Percentiles rank a stretch among this genome's conserved stretches.
Evolutionary conservation across 2,797 vertebrate genomes (phyloP).

Genomic region (Enteromius afrohamiltoni): DNA sequence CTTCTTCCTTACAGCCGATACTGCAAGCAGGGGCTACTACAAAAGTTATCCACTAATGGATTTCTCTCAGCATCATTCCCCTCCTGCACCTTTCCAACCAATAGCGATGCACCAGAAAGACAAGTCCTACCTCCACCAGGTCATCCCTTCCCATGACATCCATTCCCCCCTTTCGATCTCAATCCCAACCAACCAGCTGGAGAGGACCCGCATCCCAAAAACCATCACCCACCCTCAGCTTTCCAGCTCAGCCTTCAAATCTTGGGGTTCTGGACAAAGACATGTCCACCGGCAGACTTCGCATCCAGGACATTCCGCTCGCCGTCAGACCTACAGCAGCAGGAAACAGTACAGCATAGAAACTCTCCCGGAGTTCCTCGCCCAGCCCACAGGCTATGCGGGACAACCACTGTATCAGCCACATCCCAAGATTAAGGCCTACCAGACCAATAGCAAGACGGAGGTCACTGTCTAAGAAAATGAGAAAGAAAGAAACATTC

Average conservation of each 20-base stretch:
- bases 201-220: constrained; percentile 78
- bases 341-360: constrained; percentile 84
- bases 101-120: constrained; percentile 74
- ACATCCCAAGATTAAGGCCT: constrained; percentile 80
- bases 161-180: constrained; percentile 79
- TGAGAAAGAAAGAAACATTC: not conserved
- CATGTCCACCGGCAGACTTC: constrained; percentile 77
- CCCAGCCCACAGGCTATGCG: constrained; percentile 67
- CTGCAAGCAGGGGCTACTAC: constrained; percentile 81
- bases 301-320: constrained; percentile 66
- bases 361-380: constrained; percentile 81
- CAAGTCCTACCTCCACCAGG: constrained; percentile 69
- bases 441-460: constrained; percentile 91
- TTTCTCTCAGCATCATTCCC: constrained; percentile 74
- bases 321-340: constrained; percentile 73
- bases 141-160: constrained; percentile 70
- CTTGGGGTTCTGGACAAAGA: constrained; percentile 67
- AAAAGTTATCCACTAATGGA: constrained; percentile 84
- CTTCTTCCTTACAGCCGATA: constrained; percentile 75
- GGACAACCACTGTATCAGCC: constrained; percentile 72
- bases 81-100: constrained; percentile 75
- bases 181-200: constrained; percentile 74
- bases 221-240: constrained; percentile 74
- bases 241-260: constrained; percentile 75
- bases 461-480: constrained; percentile 89